These are phyloP conservation scores for Nephrocerus scutellatus DNA, from an alignment of 2,888 invertebrate species.

Conservation along the genomic window DNA sequence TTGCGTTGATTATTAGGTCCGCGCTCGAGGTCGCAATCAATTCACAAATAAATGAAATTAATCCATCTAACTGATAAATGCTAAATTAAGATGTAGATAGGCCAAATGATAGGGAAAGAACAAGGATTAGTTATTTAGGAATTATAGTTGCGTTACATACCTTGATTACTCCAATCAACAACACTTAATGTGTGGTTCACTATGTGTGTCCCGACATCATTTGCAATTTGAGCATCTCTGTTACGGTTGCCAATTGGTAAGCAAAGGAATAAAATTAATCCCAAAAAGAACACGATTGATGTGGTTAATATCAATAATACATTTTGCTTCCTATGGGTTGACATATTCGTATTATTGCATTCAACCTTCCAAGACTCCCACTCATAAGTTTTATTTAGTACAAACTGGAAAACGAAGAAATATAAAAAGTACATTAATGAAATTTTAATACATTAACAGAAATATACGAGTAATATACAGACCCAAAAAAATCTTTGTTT, in stretches of 20 bases:
- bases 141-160: too few relatives aligned
- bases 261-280: conserved; percentile 26
- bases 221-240: neutral
- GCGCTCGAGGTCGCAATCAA: too few relatives aligned
- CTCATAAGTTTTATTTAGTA: conserved; percentile 37
- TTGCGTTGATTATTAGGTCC: too few relatives aligned
- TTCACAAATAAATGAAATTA: too few relatives aligned
- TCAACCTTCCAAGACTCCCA: conserved; percentile 38
- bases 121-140: too few relatives aligned
- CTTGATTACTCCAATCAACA: conserved; percentile 7
- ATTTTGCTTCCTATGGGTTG: conserved; percentile 35
- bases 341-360: conserved; percentile 41
- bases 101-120: too few relatives aligned
- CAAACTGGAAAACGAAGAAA: conserved; percentile 29
- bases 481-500: too few relatives aligned
- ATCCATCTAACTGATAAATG: too few relatives aligned
- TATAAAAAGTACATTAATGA: too few relatives aligned
- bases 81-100: too few relatives aligned
- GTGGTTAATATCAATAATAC: conserved; percentile 26
- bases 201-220: neutral
- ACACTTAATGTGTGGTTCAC: neutral
- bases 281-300: conserved; percentile 23
- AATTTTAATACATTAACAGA: too few relatives aligned
- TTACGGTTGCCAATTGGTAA: conserved; percentile 18
- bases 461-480: too few relatives aligned